Conservation (phyloP, 2,888 invertebrate species). For the Cephus nigrinus region DNA sequence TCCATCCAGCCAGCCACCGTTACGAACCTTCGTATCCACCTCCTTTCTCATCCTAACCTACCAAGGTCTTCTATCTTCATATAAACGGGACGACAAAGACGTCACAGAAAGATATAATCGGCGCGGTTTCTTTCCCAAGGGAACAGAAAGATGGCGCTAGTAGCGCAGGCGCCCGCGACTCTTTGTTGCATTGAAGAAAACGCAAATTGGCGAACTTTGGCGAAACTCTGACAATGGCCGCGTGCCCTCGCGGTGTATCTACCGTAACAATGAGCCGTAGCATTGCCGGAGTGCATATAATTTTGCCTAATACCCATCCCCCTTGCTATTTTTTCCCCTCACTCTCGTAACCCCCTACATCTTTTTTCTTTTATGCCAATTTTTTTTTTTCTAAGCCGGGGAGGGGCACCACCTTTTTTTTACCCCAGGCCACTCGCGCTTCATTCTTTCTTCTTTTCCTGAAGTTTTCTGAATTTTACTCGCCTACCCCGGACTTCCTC, state of each 20-base stretch:
- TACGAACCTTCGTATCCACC: background rate
- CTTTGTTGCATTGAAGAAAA: slow-evolving; percentile 25
- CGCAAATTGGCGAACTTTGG: slow-evolving; percentile 40
- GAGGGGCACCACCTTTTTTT: too few relatives aligned
- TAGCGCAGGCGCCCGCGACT: background rate
- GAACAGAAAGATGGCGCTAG: background rate
- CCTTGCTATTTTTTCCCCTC: background rate
- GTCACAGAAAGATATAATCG: slow-evolving; percentile 1
- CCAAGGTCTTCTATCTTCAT: background rate
- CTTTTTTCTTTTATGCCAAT: background rate
- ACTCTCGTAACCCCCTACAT: background rate
- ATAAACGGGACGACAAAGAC: background rate
- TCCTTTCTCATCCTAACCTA: background rate
- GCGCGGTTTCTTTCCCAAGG: background rate
- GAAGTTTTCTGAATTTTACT: background rate
- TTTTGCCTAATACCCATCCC: background rate
- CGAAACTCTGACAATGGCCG: slow-evolving; percentile 4
- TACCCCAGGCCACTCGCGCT: background rate
- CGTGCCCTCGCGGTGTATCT: background rate
- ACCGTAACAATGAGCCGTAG: background rate
- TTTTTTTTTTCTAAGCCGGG: background rate
- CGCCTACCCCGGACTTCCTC: background rate
- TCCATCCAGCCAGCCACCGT: background rate
- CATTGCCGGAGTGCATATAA: background rate
- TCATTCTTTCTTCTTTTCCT: background rate